Conservation (phyloP, 2,113 vertebrate species). For the Tapirus terrestris region DNA sequence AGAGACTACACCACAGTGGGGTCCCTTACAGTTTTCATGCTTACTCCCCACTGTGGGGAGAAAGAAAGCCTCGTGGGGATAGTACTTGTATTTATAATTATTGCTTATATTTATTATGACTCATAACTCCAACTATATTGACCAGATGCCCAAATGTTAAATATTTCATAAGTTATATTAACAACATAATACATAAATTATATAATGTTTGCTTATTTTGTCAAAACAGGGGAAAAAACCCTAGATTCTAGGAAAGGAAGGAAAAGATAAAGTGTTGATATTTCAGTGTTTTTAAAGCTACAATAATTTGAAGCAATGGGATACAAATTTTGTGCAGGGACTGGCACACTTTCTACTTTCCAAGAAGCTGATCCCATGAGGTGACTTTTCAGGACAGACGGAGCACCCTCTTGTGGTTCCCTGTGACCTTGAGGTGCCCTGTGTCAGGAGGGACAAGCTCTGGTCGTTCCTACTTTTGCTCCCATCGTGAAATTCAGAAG, state of each 20-base stretch:
- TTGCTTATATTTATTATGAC: not conserved
- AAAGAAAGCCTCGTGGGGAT: not conserved
- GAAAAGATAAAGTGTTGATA: not conserved
- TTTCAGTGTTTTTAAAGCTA: not conserved
- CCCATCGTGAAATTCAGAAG: not conserved
- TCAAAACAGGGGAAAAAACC: not conserved
- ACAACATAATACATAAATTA: not conserved
- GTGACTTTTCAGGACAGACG: not conserved
- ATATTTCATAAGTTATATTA: not conserved
- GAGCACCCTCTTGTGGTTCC: not conserved
- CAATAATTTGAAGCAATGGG: not conserved
- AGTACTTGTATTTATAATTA: no score
- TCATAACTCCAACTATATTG: not conserved
- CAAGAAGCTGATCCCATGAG: not conserved
- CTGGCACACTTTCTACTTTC: not conserved
- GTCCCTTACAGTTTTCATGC: no score
- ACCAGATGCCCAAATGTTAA: not conserved
- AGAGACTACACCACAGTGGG: not conserved
- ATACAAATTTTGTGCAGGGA: not conserved
- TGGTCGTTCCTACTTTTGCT: not conserved
- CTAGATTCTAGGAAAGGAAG: not conserved
- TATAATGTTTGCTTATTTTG: not conserved
- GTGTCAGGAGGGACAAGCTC: not conserved
- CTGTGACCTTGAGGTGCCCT: not conserved
- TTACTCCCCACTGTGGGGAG: not conserved